Percentiles rank a stretch among this genome's conserved stretches.
These are phyloP conservation scores for Drosophila virilis DNA, from an alignment of 1,140 invertebrate species.

Conservation along the genomic window DNA sequence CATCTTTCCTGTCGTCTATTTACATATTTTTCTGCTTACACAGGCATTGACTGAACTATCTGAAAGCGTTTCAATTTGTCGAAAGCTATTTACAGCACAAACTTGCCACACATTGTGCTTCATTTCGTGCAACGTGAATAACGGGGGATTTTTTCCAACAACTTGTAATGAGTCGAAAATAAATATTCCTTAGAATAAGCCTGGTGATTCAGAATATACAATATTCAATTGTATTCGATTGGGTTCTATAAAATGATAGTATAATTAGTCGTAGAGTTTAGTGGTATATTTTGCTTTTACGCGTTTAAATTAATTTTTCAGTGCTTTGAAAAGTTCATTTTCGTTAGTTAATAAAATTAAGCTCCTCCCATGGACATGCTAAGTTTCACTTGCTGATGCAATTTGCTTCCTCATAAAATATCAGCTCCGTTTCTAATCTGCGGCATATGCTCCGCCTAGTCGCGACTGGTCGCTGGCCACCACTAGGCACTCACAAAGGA, in stretches of 20 bases:
- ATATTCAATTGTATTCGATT: not conserved
- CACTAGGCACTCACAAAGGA: conserved; percentile 66
- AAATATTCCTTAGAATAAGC: not conserved
- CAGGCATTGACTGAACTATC: conserved; percentile 1
- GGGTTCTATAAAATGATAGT: not conserved
- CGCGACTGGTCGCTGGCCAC: conserved; percentile 10
- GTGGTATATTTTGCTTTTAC: not conserved
- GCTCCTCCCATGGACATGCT: conserved; percentile 43
- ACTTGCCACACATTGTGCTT: conserved; percentile 1
- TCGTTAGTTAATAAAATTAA: conserved; percentile 46
- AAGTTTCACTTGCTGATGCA: conserved; percentile 48
- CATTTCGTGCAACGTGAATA: not conserved
- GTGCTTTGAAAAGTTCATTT: conserved; percentile 5
- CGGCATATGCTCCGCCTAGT: conserved; percentile 60
- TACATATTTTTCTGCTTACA: not conserved
- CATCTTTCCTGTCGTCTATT: conserved; percentile 18
- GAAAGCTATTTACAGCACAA: conserved; percentile 11
- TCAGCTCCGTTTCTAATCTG: conserved; percentile 72
- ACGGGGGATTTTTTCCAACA: not conserved
- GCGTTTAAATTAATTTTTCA: conserved; percentile 23
- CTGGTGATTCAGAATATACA: not conserved
- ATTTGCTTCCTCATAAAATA: conserved; percentile 50
- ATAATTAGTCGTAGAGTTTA: not conserved
- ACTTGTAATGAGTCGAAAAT: not conserved
- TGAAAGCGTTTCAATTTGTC: not conserved